A percentile compares a stretch with the other conserved stretches of the same genome.
phyloP scores from a whole-genome alignment of 2,113 vertebrate species.

The Aegithalos caudatus region DNA sequence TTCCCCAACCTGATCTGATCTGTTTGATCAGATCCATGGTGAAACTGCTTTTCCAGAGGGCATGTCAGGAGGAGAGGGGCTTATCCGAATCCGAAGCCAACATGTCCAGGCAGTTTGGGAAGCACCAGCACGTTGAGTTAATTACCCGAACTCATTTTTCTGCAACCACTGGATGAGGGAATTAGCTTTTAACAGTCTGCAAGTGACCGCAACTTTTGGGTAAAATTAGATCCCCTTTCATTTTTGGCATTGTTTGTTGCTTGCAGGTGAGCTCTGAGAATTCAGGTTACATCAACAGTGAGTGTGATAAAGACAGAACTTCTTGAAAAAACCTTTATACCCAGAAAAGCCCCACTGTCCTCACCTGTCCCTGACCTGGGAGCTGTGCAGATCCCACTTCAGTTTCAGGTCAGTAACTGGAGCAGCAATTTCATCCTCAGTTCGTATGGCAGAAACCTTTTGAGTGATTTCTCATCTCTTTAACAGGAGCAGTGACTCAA shows the following conservation, averaged over 20 bases:
- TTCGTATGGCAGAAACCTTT: background rate
- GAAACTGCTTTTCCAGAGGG: background rate
- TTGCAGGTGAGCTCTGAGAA: background rate
- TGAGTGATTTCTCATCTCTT: background rate
- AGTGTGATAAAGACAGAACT: background rate
- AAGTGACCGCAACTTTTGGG: background rate
- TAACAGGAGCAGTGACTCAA: background rate
- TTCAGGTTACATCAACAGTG: background rate
- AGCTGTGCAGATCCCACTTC: background rate
- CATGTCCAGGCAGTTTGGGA: background rate
- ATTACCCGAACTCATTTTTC: background rate
- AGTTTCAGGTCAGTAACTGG: background rate
- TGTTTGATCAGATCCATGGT: background rate
- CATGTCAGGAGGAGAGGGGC: background rate
- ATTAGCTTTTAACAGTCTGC: background rate
- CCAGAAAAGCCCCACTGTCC: background rate
- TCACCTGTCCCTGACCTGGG: accelerated
- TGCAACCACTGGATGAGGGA: background rate
- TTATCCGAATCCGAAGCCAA: background rate
- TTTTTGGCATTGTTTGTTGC: background rate
- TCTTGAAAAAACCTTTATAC: background rate
- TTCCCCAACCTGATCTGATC: background rate
- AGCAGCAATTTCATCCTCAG: background rate
- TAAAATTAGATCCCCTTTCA: background rate
- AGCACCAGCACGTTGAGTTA: background rate